These are phyloP conservation scores for Aphodius granarius DNA, from an alignment of 2,888 invertebrate genomes.

Conservation along the genomic window DNA sequence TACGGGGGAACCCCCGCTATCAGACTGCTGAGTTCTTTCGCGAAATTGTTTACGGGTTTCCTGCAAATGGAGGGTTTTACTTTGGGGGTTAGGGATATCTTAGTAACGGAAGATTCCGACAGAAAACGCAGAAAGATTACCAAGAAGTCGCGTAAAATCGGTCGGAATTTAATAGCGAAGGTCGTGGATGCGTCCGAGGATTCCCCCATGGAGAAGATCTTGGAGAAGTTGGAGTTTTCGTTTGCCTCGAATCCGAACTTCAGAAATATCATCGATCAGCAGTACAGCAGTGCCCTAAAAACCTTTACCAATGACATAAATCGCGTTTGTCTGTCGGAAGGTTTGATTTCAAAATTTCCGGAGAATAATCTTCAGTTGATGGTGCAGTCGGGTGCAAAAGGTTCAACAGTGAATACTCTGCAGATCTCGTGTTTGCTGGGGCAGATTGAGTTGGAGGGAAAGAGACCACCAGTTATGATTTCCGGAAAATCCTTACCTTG, in stretches of 20 bases:
- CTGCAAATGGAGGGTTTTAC: slow-evolving; percentile 93
- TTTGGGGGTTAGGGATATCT: slow-evolving; percentile 92
- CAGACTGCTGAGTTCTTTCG: slow-evolving; percentile 82
- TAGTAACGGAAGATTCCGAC: slow-evolving; percentile 76
- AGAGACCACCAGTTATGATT: slow-evolving; percentile 92
- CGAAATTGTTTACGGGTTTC: slow-evolving; percentile 88
- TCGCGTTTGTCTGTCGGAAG: slow-evolving; percentile 79
- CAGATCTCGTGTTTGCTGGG: slow-evolving; percentile 97
- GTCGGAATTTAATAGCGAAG: slow-evolving; percentile 52
- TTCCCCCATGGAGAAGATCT: slow-evolving; percentile 61
- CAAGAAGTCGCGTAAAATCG: slow-evolving; percentile 59
- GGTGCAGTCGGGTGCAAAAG: slow-evolving; percentile 98
- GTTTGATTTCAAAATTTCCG: slow-evolving; percentile 87
- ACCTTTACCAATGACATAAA: slow-evolving; percentile 89
- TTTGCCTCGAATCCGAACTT: slow-evolving; percentile 75
- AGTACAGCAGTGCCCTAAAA: slow-evolving; percentile 80
- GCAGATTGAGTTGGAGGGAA: slow-evolving; percentile 98
- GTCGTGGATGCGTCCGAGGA: slow-evolving; percentile 70
- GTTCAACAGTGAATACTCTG: slow-evolving; percentile 97
- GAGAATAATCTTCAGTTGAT: slow-evolving; percentile 96
- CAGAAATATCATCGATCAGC: slow-evolving; percentile 77
- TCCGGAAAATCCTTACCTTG: slow-evolving; percentile 92
- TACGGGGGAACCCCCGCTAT: slow-evolving; percentile 89
- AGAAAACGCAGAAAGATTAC: slow-evolving; percentile 70
- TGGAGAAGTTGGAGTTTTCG: slow-evolving; percentile 69